A percentile compares a stretch with the other conserved stretches of the same genome.
Evolutionary conservation across 2,888 invertebrate genomes (phyloP).

Genomic region (Pardosa pseudoannulata): DNA sequence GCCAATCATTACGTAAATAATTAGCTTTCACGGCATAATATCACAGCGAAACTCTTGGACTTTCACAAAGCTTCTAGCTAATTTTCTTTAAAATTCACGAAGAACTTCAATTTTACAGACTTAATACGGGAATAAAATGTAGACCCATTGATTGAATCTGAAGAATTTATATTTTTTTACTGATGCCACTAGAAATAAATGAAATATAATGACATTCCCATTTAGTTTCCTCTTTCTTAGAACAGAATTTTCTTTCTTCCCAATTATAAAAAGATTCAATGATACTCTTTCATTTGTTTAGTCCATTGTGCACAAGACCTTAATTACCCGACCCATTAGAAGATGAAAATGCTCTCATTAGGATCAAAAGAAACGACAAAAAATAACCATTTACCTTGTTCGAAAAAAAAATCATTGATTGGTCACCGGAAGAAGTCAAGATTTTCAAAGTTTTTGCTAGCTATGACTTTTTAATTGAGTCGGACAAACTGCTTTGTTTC

Average conservation of each 20-base stretch:
- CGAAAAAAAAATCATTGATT: too few relatives aligned
- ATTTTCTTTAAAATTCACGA: too few relatives aligned
- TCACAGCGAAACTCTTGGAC: too few relatives aligned
- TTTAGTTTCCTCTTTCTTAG: background rate
- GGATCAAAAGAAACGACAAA: background rate
- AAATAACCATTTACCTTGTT: background rate
- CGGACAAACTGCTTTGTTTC: background rate
- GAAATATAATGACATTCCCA: background rate
- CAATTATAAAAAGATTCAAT: background rate
- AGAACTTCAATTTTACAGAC: too few relatives aligned
- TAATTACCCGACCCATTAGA: constrained; percentile 2
- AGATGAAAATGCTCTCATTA: constrained; percentile 1
- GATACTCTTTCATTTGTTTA: background rate
- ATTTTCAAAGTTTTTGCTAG: background rate
- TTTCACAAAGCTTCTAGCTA: too few relatives aligned
- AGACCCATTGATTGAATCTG: too few relatives aligned
- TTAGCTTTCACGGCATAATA: too few relatives aligned
- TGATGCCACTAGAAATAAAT: too few relatives aligned
- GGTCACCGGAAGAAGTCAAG: background rate
- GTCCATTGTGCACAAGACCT: background rate
- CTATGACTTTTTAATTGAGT: background rate
- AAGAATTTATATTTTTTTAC: too few relatives aligned
- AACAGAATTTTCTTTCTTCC: background rate
- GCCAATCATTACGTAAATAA: too few relatives aligned
- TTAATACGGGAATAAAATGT: too few relatives aligned